phyloP scores from a whole-genome alignment of 2,797 vertebrate genomes.

The Vireo griseus region DNA sequence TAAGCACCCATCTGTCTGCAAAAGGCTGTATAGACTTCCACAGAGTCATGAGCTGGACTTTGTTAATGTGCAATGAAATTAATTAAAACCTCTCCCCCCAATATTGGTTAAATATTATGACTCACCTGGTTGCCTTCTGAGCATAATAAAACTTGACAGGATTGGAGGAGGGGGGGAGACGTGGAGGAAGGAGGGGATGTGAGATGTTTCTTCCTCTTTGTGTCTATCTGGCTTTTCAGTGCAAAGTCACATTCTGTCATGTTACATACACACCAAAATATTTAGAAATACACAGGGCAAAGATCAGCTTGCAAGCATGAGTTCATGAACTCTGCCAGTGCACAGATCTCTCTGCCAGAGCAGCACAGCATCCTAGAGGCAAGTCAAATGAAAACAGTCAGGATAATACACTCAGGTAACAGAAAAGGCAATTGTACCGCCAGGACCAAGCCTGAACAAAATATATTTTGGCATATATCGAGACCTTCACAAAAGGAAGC shows the following conservation, averaged over 20 bases:
- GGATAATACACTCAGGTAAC: neutral
- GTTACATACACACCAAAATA: neutral
- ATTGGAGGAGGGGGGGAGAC: neutral
- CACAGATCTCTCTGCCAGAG: slow-evolving; percentile 14
- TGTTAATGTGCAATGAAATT: slow-evolving; percentile 30
- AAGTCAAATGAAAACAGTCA: slow-evolving; percentile 43
- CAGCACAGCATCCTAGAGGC: slow-evolving; percentile 28
- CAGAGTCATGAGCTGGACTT: neutral
- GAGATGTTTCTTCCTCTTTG: neutral
- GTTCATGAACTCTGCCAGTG: slow-evolving; percentile 25
- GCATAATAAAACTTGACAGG: slow-evolving; percentile 13
- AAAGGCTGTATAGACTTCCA: neutral
- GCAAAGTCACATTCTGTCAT: slow-evolving; percentile 24
- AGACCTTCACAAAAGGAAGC: slow-evolving; percentile 29
- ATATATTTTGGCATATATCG: neutral
- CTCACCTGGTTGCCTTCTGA: slow-evolving; percentile 35
- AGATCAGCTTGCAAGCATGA: neutral
- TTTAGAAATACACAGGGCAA: slow-evolving; percentile 35
- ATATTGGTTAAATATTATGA: neutral
- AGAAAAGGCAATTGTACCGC: neutral
- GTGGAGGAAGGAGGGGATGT: neutral
- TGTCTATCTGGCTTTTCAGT: neutral
- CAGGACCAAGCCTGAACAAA: neutral
- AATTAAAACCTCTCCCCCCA: slow-evolving; percentile 25
- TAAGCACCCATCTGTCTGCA: slow-evolving; percentile 24